A percentile compares a stretch with the other conserved stretches of the same genome.
These are phyloP conservation scores for Drosophila truncata DNA, from an alignment of 1,140 invertebrate species.

Conservation along the genomic window DNA sequence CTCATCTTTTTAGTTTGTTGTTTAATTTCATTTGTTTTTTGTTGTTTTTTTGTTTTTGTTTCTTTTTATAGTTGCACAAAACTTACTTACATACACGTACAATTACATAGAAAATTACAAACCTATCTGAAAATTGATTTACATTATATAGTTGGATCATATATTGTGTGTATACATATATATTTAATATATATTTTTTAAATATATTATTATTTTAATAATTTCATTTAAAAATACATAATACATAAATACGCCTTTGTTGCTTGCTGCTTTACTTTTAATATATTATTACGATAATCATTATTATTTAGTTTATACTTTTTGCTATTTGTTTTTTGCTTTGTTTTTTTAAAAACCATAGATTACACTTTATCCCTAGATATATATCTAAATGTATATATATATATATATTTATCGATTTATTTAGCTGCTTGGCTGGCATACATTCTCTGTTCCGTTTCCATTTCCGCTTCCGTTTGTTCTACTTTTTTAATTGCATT, in stretches of 20 bases:
- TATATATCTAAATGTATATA: constrained; percentile 33
- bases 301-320: constrained; percentile 36
- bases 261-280: constrained; percentile 30
- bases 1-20: constrained; percentile 43
- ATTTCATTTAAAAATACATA: constrained; percentile 79
- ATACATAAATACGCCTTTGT: constrained; percentile 76
- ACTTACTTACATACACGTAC: constrained; percentile 58
- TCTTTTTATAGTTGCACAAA: constrained; percentile 65
- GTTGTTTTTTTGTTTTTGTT: constrained; percentile 35
- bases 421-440: constrained; percentile 65
- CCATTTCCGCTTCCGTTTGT: constrained; percentile 23
- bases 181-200: constrained; percentile 50
- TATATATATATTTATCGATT: constrained; percentile 35
- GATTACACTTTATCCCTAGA: constrained; percentile 73
- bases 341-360: constrained; percentile 68
- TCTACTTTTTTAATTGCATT: constrained; percentile 39
- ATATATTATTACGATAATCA: constrained; percentile 43
- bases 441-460: constrained; percentile 41
- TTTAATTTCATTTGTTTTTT: constrained; percentile 48
- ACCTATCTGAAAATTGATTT: constrained; percentile 77
- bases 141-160: constrained; percentile 62
- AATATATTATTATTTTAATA: constrained; percentile 60
- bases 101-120: constrained; percentile 77
- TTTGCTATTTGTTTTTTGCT: constrained; percentile 51
- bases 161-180: constrained; percentile 50